Base-by-base conservation (phyloP, 2,888 invertebrate genomes). In the Caenorhabditis afra region DNA sequence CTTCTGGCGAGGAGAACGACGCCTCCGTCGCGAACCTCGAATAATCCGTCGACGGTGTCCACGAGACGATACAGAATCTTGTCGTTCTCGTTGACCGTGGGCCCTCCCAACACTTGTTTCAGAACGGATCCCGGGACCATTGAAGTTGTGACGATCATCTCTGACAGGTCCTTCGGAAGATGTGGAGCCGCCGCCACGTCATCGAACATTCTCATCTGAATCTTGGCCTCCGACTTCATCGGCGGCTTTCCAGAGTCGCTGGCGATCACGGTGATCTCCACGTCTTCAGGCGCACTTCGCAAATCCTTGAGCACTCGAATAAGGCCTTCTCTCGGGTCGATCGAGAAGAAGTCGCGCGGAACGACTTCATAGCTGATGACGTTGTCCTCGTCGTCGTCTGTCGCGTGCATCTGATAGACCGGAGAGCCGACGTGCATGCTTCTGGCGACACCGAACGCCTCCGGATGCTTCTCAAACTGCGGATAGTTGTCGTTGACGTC, bases 401-500 rank as follows among this genome's bases (percentile, higher is more conserved):
- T 50, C 7, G 87, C 88, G 29, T 77, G 37, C 22, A 88, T 50
- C 18, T 76, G 81, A 55, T 57, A 57, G 2, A 81, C 50, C 11
- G 77, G 79, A 0, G 45, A 41, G 12, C 79, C 79, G 3, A 75
- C 59, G 23, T 79, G 57, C 55, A 61, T 50, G 1, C n/a, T 16
- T n/a, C 66, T 57, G 0, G 53, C 12, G 10, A 84, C 29, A 20
- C 85, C 84, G 29, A 88, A 57, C 12, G 79, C 35, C 11, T 71
- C 66, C 7, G 83, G 80, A 57, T 79, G 79, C 7, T 62, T 45
- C 49, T 82, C 66, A 61, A 89, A 87, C 12, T 57, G 39, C 10
- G 89, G 89, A 45, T 80, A 82, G 66, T 89, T 89, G 79, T 89
- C 89, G 57, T 89, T 89, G 14, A 89, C 86, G 57, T 89, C 88